Evolutionary conservation across 2,888 invertebrate species (phyloP), one percentile per base, ranked within the genome.

Genomic region (Dermolepida albohirtum): DNA sequence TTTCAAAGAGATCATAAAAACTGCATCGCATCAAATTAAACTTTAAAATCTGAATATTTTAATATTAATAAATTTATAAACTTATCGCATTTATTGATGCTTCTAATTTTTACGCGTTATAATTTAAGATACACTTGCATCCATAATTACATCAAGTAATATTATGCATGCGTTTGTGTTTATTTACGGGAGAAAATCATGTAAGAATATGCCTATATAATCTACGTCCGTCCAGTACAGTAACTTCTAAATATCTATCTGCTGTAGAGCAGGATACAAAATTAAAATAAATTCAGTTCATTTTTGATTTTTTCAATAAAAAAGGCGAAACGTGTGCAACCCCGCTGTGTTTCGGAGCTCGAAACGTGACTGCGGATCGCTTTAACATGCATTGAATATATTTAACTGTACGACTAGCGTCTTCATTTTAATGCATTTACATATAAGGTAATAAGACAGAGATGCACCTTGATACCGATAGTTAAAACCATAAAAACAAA

Each of bases 331-430:
- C 72, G 73, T 72, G 73, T 71, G 68, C 70, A 65, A 39, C 71
- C 74, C 74, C 51, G 74, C 74, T 74, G 74, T 47, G 73, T 59
- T 41, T 54, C 52, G 66, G 72, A 71, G 68, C 68, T 70, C 71
- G 70, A 72, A 74, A 74, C 74, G 74, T 74, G 74, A 74, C 74
- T 66, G 68, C 44, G 70, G 65, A 72, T 71, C 71, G 71, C 68
- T 66, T 64, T 62, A 69, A 66, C 69, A 69, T 43, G 55, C 62
- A 64, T 47, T 57, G 64, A 51, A 66, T 62, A 62, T 62, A 69
- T 69, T 70, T 71, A 68, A 64, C 68, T 55, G 66, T 69, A 69
- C 66, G 69, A 63, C 65, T 64, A 65, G 62, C 59, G 51, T 44
- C 64, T 64, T 52, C 54, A 64, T 64, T 54, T 52, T 44, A 54